Conservation (phyloP, 2,113 vertebrate species). For the Carettochelys insculpta region DNA sequence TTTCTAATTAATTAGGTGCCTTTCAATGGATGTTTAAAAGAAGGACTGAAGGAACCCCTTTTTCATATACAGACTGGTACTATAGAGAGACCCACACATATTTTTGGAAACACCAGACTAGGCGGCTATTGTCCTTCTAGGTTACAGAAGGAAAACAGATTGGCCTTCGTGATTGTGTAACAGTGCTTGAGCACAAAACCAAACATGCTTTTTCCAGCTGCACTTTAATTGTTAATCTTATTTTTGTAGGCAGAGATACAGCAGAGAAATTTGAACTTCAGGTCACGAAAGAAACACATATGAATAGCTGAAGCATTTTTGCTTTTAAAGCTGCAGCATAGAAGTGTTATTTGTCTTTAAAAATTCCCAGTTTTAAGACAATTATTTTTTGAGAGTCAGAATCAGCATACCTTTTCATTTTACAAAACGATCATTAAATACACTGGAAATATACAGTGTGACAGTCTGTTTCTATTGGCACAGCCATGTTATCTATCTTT, state of each 20-base stretch:
- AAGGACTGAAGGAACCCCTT: neutral
- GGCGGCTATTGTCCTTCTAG: conserved; percentile 29
- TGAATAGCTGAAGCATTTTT: conserved; percentile 3
- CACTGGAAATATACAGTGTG: conserved; percentile 17
- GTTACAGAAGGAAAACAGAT: conserved; percentile 31
- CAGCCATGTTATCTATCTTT: conserved; percentile 34
- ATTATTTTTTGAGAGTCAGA: neutral
- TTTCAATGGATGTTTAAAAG: neutral
- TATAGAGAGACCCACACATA: neutral
- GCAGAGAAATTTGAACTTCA: conserved; percentile 42
- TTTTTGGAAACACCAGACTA: conserved; percentile 38
- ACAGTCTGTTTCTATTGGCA: conserved; percentile 46
- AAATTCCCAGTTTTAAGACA: conserved; percentile 18
- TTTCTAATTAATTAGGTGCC: neutral
- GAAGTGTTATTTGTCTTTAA: conserved; percentile 15
- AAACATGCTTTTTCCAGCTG: conserved; percentile 41
- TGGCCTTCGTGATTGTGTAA: conserved; percentile 41
- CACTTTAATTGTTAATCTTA: conserved; percentile 15
- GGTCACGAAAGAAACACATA: conserved; percentile 36
- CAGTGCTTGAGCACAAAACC: conserved; percentile 17
- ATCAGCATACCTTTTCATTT: neutral
- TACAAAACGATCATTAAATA: conserved; percentile 23
- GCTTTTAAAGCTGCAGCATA: neutral
- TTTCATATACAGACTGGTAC: neutral
- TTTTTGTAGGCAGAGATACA: conserved; percentile 36